Base-by-base conservation (phyloP, 1,140 invertebrate species). In the Drosophila tsacasi region DNA sequence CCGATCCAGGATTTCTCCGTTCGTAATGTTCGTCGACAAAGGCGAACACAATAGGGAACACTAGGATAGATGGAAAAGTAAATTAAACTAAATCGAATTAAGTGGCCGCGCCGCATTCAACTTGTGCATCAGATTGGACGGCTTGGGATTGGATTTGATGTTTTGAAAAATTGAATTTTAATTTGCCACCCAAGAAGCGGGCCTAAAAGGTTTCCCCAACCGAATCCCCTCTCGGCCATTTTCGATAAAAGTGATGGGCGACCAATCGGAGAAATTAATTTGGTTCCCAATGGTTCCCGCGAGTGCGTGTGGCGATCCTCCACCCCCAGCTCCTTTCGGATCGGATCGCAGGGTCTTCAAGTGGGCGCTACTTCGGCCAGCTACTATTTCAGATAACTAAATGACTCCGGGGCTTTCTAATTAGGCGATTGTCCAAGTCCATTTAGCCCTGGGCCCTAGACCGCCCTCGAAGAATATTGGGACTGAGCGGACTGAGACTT, bases 141-240 rank as follows among this genome's bases (percentile, higher is more conserved):
- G 52, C n/a, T 27, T 25, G 27, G 73, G 52, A 84, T 67, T 77
- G 67, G 77, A 74, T 66, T 79, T 79, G 76, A 79, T 81, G 62
- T 78, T 82, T 90, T 90, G 85, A 90, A 90, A 90, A 90, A 90
- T 90, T 63, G 81, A 90, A 90, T 90, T 90, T 90, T 90, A 90
- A 90, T 90, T 90, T 90, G 85, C 85, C 85, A 90, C 85, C 83
- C 85, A 90, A 85, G 84, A 42, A 39, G 68, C 30, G 19, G 49
- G 74, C 63, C 83, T 87, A 87, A 87, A 87, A 87, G 83, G 83
- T 87, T 87, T 87, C 52, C 72, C 79, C 85, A 4, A 8, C 76
- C 64, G 39, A 27, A 2, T 27, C 27, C 72, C 80, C 81, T 87
- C 52, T 80, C 65, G 58, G 57, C 57, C 61, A 77, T 67, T 77